Evolutionary conservation across 37 sponge, comb jelly and placozoan genomes (phyloP).

Genomic region (Diacarnus erythraeanus): DNA sequence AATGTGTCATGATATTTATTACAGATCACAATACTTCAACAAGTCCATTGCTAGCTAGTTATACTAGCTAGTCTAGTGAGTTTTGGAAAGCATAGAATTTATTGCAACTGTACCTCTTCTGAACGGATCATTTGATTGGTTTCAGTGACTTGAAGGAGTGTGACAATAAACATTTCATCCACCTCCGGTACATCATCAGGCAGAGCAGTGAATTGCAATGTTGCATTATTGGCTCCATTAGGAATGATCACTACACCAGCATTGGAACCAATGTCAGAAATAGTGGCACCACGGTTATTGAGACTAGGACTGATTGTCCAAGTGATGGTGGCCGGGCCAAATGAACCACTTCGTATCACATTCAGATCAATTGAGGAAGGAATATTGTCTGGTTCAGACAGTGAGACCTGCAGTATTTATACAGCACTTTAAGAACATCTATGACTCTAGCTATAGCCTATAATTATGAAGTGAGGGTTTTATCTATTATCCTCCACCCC

Average conservation of each 20-base stretch:
- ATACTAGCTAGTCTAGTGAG: too few relatives aligned
- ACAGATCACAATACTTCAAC: too few relatives aligned
- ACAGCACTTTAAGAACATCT: background rate
- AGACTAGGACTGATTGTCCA: slow-evolving; percentile 42
- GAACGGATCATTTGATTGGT: slow-evolving; percentile 45
- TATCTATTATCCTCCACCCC: too few relatives aligned
- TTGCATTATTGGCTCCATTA: slow-evolving; percentile 53
- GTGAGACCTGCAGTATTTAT: slow-evolving; percentile 3
- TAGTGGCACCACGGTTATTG: background rate
- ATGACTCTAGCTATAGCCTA: too few relatives aligned
- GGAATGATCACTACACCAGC: slow-evolving; percentile 38
- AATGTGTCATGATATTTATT: too few relatives aligned
- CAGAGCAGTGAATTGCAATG: slow-evolving; percentile 30
- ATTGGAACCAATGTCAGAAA: slow-evolving; percentile 31
- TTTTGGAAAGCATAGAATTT: too few relatives aligned
- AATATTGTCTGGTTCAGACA: background rate
- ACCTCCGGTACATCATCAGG: slow-evolving; percentile 78
- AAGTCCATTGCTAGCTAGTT: too few relatives aligned
- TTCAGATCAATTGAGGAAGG: slow-evolving; percentile 31
- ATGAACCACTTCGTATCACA: slow-evolving; percentile 64
- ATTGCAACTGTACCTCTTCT: slow-evolving; percentile 36
- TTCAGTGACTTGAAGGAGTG: slow-evolving; percentile 24
- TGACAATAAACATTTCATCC: slow-evolving; percentile 73
- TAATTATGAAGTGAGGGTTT: too few relatives aligned
- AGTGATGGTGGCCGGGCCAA: slow-evolving; percentile 67